Percentiles rank a stretch among this genome's conserved stretches.
Evolutionary conservation across 2,797 vertebrate genomes (phyloP).

Genomic region (Pangasius macronema): DNA sequence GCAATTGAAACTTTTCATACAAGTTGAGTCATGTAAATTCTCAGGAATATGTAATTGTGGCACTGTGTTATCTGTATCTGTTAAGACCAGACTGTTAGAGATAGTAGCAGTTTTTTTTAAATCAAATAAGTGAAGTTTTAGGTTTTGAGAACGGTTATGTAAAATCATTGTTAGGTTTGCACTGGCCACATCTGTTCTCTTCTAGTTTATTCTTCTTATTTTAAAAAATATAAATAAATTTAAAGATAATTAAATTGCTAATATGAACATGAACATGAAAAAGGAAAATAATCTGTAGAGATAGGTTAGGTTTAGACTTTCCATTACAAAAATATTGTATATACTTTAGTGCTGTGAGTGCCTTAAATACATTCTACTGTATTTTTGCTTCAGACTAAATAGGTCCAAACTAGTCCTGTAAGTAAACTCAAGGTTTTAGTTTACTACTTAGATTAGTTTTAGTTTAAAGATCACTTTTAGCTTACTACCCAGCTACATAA

Average conservation of each 20-base stretch:
- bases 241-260: neutral
- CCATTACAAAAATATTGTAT: neutral
- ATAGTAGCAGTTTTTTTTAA: neutral
- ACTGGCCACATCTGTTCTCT: neutral
- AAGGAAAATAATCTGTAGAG: neutral
- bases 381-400: neutral
- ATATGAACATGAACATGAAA: neutral
- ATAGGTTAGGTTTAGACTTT: neutral
- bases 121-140: neutral
- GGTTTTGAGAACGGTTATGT: neutral
- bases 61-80: neutral
- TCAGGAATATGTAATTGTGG: neutral
- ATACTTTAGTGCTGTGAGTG: neutral
- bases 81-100: neutral
- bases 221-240: neutral
- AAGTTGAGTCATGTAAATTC: neutral
- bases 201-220: neutral
- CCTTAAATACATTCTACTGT: neutral
- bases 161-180: neutral
- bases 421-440: neutral
- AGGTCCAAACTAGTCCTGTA: neutral
- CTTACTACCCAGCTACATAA: neutral
- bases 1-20: neutral
- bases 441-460: neutral
- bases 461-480: neutral